Base-by-base conservation (phyloP, 2,888 invertebrate species). In the Clitarchus hookeri region DNA sequence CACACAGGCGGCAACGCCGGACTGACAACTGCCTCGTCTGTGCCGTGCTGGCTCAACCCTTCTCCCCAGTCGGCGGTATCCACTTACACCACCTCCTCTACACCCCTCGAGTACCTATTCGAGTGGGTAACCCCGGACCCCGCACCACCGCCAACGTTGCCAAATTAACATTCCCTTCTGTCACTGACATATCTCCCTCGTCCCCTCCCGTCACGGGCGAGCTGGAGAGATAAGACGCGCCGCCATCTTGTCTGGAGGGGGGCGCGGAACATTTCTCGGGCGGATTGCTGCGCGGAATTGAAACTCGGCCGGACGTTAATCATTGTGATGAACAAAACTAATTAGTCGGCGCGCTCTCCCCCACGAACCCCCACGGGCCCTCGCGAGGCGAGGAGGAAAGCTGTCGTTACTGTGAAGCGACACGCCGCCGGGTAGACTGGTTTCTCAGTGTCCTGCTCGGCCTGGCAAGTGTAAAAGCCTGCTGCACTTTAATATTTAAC, bases 321-420 rank as follows among this genome's bases (percentile, higher is more conserved):
- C 65, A 65, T 65, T 65, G 65, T 65, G 65, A 65, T 65, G 65
- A 65, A 65, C 65, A 65, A 65, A 65, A 65, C 65, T 65, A 65
- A 65, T 65, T 65, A 65, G 65, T 83, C 83, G 83, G 82, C 82
- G 36, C 84, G 12, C 16, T 19, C 44, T n/a, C 13, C 27, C 1
- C 44, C 11, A 4, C 23, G 44, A 78, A 6, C 78, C 84, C 26
- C 48, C 48, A 48, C 48, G 48, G 48, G 48, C 16, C 11, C 36
- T 6, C 65, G 65, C 65, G 65, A 48, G 65, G 65, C 16, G 65
- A 19, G 8, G 16, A 65, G 65, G 23, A 65, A 23, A 65, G 65
- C 65, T 65, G 65, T 65, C 65, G 65, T 11, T 16, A 48, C 48
- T 48, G 16, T 48, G 6, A 48, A 48, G 48, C 1, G 48, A 48